Percentiles rank a stretch among this genome's conserved stretches.
Evolutionary conservation across 2,888 invertebrate species (phyloP).

Genomic region (Lathronympha strigana): DNA sequence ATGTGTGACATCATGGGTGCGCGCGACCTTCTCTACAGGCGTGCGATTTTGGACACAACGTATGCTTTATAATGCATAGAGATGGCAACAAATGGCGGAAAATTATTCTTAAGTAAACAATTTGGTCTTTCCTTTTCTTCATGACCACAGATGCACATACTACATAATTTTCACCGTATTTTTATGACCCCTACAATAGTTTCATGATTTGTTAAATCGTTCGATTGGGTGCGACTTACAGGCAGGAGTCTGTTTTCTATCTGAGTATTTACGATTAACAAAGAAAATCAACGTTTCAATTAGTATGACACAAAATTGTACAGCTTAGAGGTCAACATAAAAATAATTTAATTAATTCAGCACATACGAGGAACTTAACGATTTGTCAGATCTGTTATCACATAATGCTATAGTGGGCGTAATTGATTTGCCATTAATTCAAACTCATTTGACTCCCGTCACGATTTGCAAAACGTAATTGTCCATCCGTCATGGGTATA

Average conservation of each 20-base stretch:
- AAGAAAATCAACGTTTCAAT: too few relatives aligned
- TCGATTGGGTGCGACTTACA: too few relatives aligned
- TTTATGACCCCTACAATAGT: too few relatives aligned
- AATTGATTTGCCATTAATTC: constrained; percentile 60
- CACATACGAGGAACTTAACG: neutral
- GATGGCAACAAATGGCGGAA: neutral
- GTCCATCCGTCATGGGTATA: constrained; percentile 13
- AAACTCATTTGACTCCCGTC: constrained; percentile 34
- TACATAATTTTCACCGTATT: too few relatives aligned
- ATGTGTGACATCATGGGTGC: constrained; percentile 75
- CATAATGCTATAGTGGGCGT: constrained; percentile 52
- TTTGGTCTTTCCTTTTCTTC: too few relatives aligned
- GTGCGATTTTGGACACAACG: constrained; percentile 43
- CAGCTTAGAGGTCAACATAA: neutral
- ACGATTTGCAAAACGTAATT: constrained; percentile 38
- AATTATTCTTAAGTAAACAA: neutral
- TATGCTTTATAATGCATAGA: constrained; percentile 1
- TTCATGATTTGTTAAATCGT: too few relatives aligned
- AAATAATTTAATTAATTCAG: constrained; percentile 4
- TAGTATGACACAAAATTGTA: too few relatives aligned
- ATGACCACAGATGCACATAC: too few relatives aligned
- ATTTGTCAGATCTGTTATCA: constrained; percentile 33
- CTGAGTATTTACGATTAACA: too few relatives aligned
- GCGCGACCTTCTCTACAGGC: constrained; percentile 64
- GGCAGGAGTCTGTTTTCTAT: too few relatives aligned